phyloP scores from a whole-genome alignment of 2,888 invertebrate genomes.

The Homarus gammarus region DNA sequence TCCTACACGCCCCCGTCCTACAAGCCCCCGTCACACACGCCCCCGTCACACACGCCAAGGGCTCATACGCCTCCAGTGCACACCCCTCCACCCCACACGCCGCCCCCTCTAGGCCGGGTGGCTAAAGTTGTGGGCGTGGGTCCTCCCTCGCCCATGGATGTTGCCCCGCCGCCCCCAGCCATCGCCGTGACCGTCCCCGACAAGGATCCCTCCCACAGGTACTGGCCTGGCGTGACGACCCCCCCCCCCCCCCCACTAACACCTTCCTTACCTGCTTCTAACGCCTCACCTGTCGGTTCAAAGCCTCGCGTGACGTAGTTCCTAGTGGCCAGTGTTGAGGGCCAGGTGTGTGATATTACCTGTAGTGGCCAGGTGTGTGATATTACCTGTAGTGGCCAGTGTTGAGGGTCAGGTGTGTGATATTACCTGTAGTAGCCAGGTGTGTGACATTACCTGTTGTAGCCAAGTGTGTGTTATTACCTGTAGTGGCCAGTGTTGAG shows the following conservation, averaged over 20 bases:
- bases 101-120: not conserved
- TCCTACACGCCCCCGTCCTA: conserved; percentile 16
- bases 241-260: not conserved
- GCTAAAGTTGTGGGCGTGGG: not conserved
- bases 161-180: not conserved
- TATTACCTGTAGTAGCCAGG: too few species aligned
- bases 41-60: not conserved
- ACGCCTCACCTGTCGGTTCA: not conserved
- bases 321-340: too few species aligned
- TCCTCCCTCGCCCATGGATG: not conserved
- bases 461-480: too few species aligned
- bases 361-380: too few species aligned
- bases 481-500: too few species aligned
- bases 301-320: not conserved
- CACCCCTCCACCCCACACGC: conserved; percentile 1
- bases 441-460: too few species aligned
- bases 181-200: not conserved
- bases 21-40: not conserved
- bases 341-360: too few species aligned
- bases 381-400: too few species aligned
- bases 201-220: conserved; percentile 21
- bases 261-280: not conserved
- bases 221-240: not conserved
- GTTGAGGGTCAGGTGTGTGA: too few species aligned
- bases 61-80: not conserved